These are phyloP conservation scores for Equus przewalskii DNA, from an alignment of 2,113 vertebrate species.

Conservation along the genomic window DNA sequence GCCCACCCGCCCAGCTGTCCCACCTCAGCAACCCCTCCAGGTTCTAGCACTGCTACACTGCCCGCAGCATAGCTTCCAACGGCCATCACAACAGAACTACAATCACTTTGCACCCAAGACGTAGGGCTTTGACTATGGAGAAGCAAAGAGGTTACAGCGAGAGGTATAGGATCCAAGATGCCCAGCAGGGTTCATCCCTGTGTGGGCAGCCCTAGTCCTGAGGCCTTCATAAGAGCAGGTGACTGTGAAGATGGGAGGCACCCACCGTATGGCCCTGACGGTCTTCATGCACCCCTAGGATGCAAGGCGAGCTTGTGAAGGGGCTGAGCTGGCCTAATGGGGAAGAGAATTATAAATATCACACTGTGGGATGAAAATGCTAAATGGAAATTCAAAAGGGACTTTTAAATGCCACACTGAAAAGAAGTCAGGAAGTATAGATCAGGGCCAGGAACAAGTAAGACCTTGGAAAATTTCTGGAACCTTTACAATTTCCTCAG, in stretches of 20 bases:
- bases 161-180: background rate
- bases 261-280: too few species aligned
- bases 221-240: background rate
- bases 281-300: background rate
- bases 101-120: background rate
- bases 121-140: background rate
- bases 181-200: background rate
- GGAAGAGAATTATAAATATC: background rate
- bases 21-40: background rate
- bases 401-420: background rate
- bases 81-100: background rate
- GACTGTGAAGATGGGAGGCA: background rate
- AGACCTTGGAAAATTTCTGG: background rate
- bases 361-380: background rate
- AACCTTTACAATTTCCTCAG: slow-evolving; percentile 31
- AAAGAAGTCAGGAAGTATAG: background rate
- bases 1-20: fast-evolving
- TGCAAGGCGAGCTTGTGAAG: background rate
- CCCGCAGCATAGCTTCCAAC: background rate
- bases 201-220: background rate
- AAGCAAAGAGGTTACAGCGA: background rate
- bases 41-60: fast-evolving
- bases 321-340: background rate
- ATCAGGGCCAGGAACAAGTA: background rate
- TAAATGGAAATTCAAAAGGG: background rate